These are phyloP conservation scores for Eurytoma adleriae DNA, from an alignment of 2,888 invertebrate species.

Conservation along the genomic window DNA sequence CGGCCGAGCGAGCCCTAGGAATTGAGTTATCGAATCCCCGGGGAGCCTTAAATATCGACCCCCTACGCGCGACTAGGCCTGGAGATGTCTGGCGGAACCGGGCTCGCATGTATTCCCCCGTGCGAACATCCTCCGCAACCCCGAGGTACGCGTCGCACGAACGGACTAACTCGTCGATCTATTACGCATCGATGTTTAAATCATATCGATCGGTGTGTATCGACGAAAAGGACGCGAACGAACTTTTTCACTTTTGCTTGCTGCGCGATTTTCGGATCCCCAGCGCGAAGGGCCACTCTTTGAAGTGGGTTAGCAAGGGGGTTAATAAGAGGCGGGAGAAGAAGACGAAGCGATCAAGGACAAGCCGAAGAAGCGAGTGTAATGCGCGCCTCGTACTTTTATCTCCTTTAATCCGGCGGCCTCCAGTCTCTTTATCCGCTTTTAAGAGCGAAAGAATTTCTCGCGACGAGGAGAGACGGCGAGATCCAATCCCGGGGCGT, in stretches of 20 bases:
- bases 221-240: not conserved
- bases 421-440: conserved; percentile 65
- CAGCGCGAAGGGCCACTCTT: not conserved
- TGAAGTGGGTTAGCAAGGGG: not conserved
- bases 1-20: not conserved
- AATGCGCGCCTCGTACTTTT: conserved; percentile 40
- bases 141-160: not conserved
- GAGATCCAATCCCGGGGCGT: conserved; percentile 66
- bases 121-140: not conserved
- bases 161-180: conserved; percentile 25
- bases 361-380: not conserved
- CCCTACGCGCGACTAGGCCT: not conserved
- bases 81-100: not conserved
- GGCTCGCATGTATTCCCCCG: not conserved
- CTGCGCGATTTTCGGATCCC: not conserved
- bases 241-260: not conserved
- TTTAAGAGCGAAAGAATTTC: conserved; percentile 61
- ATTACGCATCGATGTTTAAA: conserved; percentile 11
- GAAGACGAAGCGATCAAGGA: not conserved
- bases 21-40: conserved; percentile 19
- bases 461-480: conserved; percentile 52
- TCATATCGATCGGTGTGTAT: no score
- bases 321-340: conserved; percentile 21
- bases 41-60: conserved; percentile 52
- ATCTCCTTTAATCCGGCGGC: conserved; percentile 50